phyloP scores from a whole-genome alignment of 2,797 vertebrate species.

The Enteromius paludinosus region DNA sequence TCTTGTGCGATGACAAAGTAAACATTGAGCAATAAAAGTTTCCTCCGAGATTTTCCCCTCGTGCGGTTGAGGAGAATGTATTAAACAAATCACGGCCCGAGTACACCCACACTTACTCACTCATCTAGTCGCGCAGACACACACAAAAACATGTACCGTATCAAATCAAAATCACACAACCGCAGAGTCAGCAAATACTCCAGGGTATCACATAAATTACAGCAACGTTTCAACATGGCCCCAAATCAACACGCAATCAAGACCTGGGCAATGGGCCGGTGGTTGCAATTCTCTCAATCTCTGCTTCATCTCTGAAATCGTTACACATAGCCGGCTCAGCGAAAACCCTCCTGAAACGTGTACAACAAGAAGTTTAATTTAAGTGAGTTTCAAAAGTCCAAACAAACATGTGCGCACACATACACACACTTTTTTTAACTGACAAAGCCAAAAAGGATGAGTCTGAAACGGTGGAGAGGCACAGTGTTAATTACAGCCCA shows the following conservation, averaged over 20 bases:
- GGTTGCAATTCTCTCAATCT: conserved; percentile 37
- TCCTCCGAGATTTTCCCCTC: not conserved
- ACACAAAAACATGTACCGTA: not conserved
- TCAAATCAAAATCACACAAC: conserved; percentile 64
- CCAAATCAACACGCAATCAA: conserved; percentile 72
- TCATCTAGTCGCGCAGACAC: conserved; percentile 17
- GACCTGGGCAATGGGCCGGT: conserved; percentile 62
- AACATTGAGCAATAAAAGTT: conserved; percentile 17
- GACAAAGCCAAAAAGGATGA: conserved; percentile 56
- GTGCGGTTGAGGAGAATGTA: not conserved
- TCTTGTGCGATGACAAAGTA: conserved; percentile 3
- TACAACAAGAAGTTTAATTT: conserved; percentile 12
- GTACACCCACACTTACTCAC: conserved; percentile 21
- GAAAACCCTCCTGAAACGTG: not conserved
- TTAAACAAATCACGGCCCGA: not conserved
- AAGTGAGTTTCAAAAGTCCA: not conserved
- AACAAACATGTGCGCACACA: not conserved
- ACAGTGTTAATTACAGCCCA: conserved; percentile 45
- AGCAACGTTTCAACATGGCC: conserved; percentile 63
- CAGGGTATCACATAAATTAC: conserved; percentile 66
- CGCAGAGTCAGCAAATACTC: conserved; percentile 61
- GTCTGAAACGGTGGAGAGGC: conserved; percentile 12
- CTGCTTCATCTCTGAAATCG: conserved; percentile 42
- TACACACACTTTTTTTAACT: not conserved
- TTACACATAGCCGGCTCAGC: conserved; percentile 6